Conservation (phyloP, 2,797 vertebrate species). For the Syngnathus acus region DNA sequence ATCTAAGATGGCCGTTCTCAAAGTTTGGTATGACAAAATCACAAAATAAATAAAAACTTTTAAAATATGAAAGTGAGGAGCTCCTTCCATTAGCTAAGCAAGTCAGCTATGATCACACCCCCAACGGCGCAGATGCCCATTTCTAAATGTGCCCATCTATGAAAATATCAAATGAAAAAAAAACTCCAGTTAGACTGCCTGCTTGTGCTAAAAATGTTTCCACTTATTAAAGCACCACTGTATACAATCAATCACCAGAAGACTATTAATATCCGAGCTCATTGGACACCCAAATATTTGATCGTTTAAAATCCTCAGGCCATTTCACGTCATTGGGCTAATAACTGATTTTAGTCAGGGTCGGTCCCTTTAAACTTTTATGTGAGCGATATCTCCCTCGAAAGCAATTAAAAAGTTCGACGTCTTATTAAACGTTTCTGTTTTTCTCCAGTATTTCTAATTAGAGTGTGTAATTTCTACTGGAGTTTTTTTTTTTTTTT, state of each 20-base stretch:
- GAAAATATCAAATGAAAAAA: no score
- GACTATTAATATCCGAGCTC: background rate
- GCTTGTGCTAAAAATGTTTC: no score
- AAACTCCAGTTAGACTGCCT: no score
- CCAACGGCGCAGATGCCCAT: no score
- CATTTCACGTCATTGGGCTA: background rate
- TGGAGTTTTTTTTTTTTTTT: background rate
- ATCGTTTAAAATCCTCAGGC: background rate
- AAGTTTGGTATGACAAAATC: no score
- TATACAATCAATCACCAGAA: background rate
- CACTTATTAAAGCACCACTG: background rate
- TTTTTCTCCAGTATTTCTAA: background rate
- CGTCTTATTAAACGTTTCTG: background rate
- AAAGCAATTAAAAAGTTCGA: background rate
- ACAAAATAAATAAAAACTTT: no score
- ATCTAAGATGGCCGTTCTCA: no score
- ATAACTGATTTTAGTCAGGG: background rate
- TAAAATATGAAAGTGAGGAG: no score
- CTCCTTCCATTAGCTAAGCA: no score
- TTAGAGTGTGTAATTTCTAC: background rate
- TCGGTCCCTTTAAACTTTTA: background rate
- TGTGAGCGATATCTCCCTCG: background rate
- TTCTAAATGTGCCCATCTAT: no score
- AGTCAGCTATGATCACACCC: no score
- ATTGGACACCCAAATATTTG: background rate